Evolutionary conservation across 2,888 invertebrate species (phyloP), one percentile per base, ranked within the genome.

Genomic region (Erebia ligea): DNA sequence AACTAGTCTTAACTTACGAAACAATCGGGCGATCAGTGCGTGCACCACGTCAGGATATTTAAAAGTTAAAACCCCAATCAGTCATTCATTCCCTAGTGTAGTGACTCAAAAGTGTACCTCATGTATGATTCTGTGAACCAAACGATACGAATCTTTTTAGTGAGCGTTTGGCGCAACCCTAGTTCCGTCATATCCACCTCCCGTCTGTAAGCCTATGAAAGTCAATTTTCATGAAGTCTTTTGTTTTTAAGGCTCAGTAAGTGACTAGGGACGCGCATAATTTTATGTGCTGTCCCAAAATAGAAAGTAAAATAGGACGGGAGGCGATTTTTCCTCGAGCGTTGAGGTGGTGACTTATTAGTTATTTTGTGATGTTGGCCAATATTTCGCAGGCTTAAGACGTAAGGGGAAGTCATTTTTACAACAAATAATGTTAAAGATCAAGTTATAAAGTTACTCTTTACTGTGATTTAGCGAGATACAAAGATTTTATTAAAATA

Each of bases 221-320:
- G 80, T 81, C 80, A 79, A 80, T 81, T 79, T 78, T 76, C 76
- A 74, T 76, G 78, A 77, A 74, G 75, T 76, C 78, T 77, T 76
- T 77, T 79, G 75, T 79, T 79, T 78, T 75, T 76, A 77, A 75
- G 75, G 76, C 71, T 69, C 73, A 70, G 67, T 74, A 73, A 76
- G 75, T 73, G 70, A 73, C 70, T 73, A 72, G 74, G 73, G 74
- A 73, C 58, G 73, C 73, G 74, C 70, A 74, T 74, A 74, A 74
- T 74, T 74, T 74, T 74, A 74, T 74, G 74, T 64, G 10, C 58
- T 69, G 66, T 66, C 66, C 70, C 70, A 59, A 61, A 70, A 70
- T 70, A 70, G 66, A 70, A 70, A 69, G 61, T 70, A 66, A 66
- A 66, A 59, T 21, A 45, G 65, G 50, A 61, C 42, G 61, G 34